Base-by-base conservation (phyloP, 2,797 vertebrate species). In the Schizothorax lantsangensis region DNA sequence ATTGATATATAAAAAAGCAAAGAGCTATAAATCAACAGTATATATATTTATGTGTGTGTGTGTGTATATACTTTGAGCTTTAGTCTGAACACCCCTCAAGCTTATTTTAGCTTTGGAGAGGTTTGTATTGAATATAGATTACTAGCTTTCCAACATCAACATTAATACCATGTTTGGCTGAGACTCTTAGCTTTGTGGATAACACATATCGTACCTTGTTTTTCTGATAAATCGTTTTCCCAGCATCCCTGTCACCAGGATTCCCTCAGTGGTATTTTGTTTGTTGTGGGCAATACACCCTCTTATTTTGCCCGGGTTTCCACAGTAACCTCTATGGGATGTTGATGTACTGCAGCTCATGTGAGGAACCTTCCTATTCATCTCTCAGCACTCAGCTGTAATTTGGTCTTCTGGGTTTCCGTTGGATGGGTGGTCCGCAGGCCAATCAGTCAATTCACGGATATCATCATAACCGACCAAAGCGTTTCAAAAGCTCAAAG, bases 381-480 rank as follows among this genome's bases (percentile, higher is more conserved):
- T 83, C 81, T 78, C 69, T 88, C 49, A 83, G 45, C 71, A 84
- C 79, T 81, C 30, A 30, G 49, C 77, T 15, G 79, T 88, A 78
- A 88, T 88, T 84, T 89, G 81, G 81, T 86, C 81, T 89, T 87
- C n/a, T 15, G 68, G 40, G 77, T 80, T 88, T 81, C 84, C 71
- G 74, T 66, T 69, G 52, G 54, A 81, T 86, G 84, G 81, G 84
- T 85, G 88, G 84, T 88, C 86, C 38, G 43, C 52, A 77, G 69
- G 77, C 71, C n/a, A 86, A 59, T 87, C 86, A 77, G 49, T 85
- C 59, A 81, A 73, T 54, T 77, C 81, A 81, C n/a, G 75, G 59
- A 82, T 84, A 85, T 59, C 79, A 79, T 62, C 73, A 78, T 26
- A 84, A 82, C 78, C 30, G 52, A 82, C 19, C 10, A 7, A 40